Evolutionary conservation across 2,888 invertebrate species (phyloP).

Genomic region (Andrena minutula): DNA sequence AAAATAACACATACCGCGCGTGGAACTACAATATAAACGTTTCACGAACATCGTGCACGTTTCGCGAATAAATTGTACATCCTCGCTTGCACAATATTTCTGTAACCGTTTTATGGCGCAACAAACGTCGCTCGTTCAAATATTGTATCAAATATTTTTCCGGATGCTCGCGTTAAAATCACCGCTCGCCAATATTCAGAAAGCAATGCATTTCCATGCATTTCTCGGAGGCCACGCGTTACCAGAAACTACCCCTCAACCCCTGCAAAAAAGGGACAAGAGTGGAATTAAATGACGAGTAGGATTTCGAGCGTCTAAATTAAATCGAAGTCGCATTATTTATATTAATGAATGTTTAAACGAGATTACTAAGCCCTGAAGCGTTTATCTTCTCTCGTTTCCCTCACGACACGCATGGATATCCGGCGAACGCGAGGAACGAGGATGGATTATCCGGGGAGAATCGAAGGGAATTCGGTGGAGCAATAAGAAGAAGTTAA

Average conservation of each 20-base stretch:
- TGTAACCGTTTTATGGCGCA: not conserved
- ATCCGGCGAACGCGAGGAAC: not conserved
- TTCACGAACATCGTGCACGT: not conserved
- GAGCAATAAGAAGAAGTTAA: conserved; percentile 54
- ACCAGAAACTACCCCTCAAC: not conserved
- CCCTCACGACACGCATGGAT: not conserved
- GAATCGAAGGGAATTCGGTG: conserved; percentile 35
- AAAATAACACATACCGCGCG: not conserved
- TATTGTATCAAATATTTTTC: not conserved
- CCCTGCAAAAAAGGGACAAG: too few relatives aligned
- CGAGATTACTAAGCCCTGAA: not conserved
- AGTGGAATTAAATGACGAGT: too few relatives aligned
- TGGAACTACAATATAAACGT: not conserved
- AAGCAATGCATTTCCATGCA: not conserved
- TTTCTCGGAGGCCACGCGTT: not conserved
- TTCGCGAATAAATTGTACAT: not conserved
- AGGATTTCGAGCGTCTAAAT: too few relatives aligned
- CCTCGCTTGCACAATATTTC: not conserved
- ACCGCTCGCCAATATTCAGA: too few relatives aligned
- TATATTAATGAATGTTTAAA: not conserved
- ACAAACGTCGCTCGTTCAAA: not conserved
- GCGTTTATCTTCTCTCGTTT: not conserved
- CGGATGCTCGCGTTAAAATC: not conserved
- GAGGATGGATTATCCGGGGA: conserved; percentile 6
- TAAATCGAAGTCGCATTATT: not conserved